A percentile compares a stretch with the other conserved stretches of the same genome.
Conservation (phyloP, 2,797 vertebrate genomes). For the Neomorphus geoffroyi region DNA sequence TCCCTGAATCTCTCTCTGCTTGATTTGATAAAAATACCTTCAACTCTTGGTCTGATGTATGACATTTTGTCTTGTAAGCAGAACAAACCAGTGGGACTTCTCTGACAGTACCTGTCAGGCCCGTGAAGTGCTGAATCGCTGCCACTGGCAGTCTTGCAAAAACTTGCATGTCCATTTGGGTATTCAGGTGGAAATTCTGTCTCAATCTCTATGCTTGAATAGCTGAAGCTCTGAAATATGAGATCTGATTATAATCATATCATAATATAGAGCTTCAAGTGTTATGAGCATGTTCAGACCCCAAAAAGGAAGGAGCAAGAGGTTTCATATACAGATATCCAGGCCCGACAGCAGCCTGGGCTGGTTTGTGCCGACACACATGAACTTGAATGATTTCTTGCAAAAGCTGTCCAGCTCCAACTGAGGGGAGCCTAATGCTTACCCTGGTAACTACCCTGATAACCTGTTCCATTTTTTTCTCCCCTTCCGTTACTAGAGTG, state of each 20-base stretch:
- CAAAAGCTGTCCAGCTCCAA: neutral
- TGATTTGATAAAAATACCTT: neutral
- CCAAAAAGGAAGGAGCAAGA: neutral
- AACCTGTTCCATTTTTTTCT: neutral
- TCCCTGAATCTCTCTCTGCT: neutral
- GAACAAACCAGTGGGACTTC: neutral
- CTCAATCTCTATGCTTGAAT: neutral
- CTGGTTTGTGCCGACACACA: accelerated
- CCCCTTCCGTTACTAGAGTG: neutral
- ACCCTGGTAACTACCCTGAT: neutral
- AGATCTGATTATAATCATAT: neutral
- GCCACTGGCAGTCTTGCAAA: neutral
- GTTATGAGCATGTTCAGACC: neutral
- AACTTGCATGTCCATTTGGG: neutral
- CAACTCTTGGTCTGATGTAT: neutral
- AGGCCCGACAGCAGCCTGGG: neutral
- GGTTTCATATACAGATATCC: neutral
- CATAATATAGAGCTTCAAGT: neutral
- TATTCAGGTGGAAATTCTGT: conserved; percentile 35
- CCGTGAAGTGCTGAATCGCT: neutral
- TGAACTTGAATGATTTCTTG: neutral
- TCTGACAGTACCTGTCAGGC: neutral
- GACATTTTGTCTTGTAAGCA: neutral
- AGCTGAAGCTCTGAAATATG: neutral
- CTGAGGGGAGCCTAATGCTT: neutral